These are phyloP conservation scores for Salvator merianae DNA, from an alignment of 2,113 vertebrate species.

Conservation along the genomic window DNA sequence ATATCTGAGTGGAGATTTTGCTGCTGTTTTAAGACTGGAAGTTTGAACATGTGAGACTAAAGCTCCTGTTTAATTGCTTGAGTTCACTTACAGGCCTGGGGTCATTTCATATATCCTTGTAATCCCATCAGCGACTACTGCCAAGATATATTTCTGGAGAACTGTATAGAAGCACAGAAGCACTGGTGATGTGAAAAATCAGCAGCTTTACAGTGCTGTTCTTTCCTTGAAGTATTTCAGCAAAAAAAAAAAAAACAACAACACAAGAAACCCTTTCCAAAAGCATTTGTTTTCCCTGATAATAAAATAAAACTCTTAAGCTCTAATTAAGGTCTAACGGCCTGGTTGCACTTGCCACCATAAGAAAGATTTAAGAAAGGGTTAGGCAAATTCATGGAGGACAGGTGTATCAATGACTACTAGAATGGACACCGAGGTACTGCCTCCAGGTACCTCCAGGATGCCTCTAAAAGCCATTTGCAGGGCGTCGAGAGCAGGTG, in stretches of 20 bases:
- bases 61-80: not conserved
- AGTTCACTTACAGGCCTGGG: conserved; percentile 6
- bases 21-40: conserved; percentile 4
- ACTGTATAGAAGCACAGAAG: not conserved
- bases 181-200: not conserved
- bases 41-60: conserved; percentile 1
- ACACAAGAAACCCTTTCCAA: not conserved
- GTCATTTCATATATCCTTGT: not conserved
- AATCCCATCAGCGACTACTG: not conserved
- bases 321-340: not conserved
- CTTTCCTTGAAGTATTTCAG: not conserved
- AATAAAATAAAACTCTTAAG: not conserved
- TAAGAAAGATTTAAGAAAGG: no score
- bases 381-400: no score
- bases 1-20: not conserved
- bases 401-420: no score
- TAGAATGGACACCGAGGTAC: no score
- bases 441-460: no score
- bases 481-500: no score
- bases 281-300: not conserved
- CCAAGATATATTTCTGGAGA: conserved; percentile 12
- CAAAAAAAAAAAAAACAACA: not conserved
- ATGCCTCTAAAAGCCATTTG: no score
- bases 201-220: not conserved
- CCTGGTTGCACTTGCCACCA: no score